These are phyloP conservation scores for Gasteruption jaculator DNA, from an alignment of 2,888 invertebrate genomes.

Conservation along the genomic window DNA sequence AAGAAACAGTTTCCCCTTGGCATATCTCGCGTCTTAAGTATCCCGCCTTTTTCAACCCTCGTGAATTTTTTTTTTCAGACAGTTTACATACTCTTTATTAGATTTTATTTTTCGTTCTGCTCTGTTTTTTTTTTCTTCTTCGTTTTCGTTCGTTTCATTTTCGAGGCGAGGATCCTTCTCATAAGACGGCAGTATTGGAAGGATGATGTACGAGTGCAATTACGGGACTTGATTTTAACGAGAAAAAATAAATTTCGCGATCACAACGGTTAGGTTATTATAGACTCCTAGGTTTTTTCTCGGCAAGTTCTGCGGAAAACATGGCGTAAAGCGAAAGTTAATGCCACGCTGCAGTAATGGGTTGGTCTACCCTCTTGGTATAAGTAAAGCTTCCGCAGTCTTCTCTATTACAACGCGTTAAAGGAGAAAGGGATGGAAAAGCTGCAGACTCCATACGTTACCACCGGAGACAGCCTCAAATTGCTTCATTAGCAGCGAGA, in stretches of 20 bases:
- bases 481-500: constrained; percentile 50
- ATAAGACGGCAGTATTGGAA: too few relatives aligned
- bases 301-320: constrained; percentile 14
- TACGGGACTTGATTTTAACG: too few relatives aligned
- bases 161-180: too few relatives aligned
- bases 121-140: too few relatives aligned
- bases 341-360: constrained; percentile 26
- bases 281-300: background rate
- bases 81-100: too few relatives aligned
- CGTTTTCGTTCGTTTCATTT: too few relatives aligned
- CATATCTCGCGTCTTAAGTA: too few relatives aligned
- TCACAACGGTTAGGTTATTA: background rate
- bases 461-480: constrained; percentile 47
- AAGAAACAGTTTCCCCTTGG: constrained; percentile 4
- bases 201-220: too few relatives aligned
- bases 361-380: constrained; percentile 13
- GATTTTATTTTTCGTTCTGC: too few relatives aligned
- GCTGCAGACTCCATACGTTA: constrained; percentile 46
- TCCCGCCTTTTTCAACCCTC: too few relatives aligned
- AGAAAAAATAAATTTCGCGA: too few relatives aligned
- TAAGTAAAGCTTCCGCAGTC: constrained; percentile 21
- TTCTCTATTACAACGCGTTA: constrained; percentile 37
- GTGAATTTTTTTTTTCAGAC: too few relatives aligned
- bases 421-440: constrained; percentile 15
- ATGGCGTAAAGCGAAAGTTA: constrained; percentile 26